phyloP scores from a whole-genome alignment of 2,113 vertebrate genomes.

The Sander lucioperca region DNA sequence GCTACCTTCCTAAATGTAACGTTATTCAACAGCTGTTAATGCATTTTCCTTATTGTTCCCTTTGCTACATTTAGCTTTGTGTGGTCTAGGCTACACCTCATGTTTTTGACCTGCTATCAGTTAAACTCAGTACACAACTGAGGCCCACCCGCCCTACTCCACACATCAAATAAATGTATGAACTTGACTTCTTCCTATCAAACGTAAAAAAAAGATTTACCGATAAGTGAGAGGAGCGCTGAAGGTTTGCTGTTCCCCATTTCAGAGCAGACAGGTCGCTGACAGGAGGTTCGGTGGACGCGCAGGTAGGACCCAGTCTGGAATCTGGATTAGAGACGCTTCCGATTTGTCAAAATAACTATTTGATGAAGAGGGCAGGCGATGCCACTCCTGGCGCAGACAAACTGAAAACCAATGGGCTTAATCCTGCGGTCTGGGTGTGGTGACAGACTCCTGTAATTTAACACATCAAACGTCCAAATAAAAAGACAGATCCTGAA shows the following conservation, averaged over 20 bases:
- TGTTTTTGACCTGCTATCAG: too few relatives aligned
- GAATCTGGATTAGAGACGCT: neutral
- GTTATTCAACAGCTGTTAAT: too few relatives aligned
- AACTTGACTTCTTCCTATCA: neutral
- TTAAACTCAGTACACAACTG: too few relatives aligned
- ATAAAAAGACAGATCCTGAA: conserved; percentile 1
- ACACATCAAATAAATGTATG: neutral
- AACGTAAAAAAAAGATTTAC: conserved; percentile 28
- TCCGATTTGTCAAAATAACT: conserved; percentile 1
- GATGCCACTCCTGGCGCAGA: neutral
- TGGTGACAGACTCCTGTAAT: conserved; percentile 54
- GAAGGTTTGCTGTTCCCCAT: conserved; percentile 52
- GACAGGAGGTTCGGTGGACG: neutral
- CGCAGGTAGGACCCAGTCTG: neutral
- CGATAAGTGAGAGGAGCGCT: conserved; percentile 52
- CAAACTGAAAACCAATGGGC: conserved; percentile 14
- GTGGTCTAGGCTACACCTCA: too few relatives aligned
- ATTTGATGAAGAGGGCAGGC: neutral
- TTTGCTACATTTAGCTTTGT: too few relatives aligned
- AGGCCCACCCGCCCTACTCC: neutral
- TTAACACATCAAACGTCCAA: neutral
- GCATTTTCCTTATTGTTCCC: too few relatives aligned
- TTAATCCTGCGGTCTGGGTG: conserved; percentile 55
- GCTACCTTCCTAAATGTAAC: too few relatives aligned
- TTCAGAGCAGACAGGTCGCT: neutral